Base-by-base conservation (phyloP, 2,113 vertebrate genomes). In the Cryptomyrus ogoouensis region DNA sequence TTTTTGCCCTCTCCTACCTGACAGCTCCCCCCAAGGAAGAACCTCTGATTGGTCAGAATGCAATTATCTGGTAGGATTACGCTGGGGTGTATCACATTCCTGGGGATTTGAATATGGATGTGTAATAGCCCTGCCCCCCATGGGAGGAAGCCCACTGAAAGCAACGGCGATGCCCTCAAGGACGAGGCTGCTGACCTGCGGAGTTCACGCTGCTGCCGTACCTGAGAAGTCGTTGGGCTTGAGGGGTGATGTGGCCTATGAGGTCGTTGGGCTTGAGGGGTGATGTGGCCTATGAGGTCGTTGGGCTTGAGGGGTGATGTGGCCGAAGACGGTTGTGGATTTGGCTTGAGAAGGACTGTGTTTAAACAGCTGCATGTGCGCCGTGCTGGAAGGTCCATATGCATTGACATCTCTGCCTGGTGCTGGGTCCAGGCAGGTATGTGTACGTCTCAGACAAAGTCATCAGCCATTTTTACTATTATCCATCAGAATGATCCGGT, bases 91-190 rank as follows among this genome's bases (percentile, higher is more conserved):
- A 86, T 91, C 31, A 7, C 58, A 56, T 74, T 86, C 27, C 62
- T 85, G 44, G n/a, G 77, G 62, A 89, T 89, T 87, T 91, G 83
- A 91, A 91, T 91, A 91, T 89, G 90, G 90, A 83, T 89, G 88
- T 89, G 88, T 89, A 89, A 89, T 89, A 70, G 88, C 46, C 90
- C 46, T 13, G 1, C 46, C 4, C 49, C 88, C 44, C 58, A 9
- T 47, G 88, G 80, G 90, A 46, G 42, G 24, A 5, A 47, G 56
- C 90, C 88, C 56, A 27, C 83, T 89, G 52, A 53, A 83, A 62
- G 53, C 87, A 5, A 53, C 39, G 19, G 49, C 3, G 49, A 39
- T 90, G 90, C 90, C 90, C 90, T 90, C 52, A 66, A 84, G 87
- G 87, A 52, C 35, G 9, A 9, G 66, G 46, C 53, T 88, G 90